A percentile compares a stretch with the other conserved stretches of the same genome.
phyloP scores from a whole-genome alignment of 2,888 invertebrate genomes.

The Rotaria macrura region DNA sequence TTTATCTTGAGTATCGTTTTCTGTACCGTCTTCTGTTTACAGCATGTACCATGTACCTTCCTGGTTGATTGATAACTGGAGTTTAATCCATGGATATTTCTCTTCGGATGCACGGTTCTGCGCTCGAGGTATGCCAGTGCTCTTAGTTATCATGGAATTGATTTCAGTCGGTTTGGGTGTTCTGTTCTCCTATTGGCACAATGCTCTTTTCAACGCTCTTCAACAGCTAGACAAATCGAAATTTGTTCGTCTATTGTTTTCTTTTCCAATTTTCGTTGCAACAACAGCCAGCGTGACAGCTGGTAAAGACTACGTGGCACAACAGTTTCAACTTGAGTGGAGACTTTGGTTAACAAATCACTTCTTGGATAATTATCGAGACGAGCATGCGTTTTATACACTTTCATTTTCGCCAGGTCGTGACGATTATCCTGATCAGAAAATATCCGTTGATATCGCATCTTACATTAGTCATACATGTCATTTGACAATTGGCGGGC shows the following conservation, averaged over 20 bases:
- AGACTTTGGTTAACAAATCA: background rate
- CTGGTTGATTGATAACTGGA: background rate
- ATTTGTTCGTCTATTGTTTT: background rate
- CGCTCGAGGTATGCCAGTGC: background rate
- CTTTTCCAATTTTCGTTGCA: background rate
- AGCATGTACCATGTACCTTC: too few species aligned
- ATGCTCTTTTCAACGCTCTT: background rate
- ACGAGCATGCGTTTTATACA: background rate
- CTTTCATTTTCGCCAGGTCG: background rate
- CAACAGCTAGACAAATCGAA: background rate
- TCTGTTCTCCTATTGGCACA: background rate
- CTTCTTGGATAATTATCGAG: background rate
- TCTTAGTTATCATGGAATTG: background rate
- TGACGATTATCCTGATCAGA: background rate
- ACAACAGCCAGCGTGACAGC: background rate
- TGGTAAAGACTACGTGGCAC: background rate
- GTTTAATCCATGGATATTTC: background rate
- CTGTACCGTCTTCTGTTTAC: too few species aligned
- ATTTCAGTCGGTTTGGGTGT: background rate
- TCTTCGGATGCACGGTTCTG: background rate
- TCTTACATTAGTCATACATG: background rate
- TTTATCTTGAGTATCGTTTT: too few species aligned
- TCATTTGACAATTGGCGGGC: background rate
- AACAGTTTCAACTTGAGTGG: background rate
- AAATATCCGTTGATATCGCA: background rate